phyloP scores from a whole-genome alignment of 2,888 invertebrate species.

The Acleris literana region DNA sequence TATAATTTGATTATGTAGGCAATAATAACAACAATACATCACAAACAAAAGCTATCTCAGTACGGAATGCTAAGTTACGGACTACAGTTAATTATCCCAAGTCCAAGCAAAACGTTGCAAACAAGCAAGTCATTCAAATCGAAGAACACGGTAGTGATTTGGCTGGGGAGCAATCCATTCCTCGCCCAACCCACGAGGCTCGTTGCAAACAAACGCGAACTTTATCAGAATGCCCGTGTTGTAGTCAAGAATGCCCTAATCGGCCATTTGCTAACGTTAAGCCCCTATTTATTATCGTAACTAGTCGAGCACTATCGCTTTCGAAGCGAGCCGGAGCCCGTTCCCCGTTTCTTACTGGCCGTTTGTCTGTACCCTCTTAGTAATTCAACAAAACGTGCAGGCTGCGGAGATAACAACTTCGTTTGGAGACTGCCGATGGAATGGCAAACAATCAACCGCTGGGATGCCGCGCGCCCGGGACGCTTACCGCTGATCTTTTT shows the following conservation, averaged over 20 bases:
- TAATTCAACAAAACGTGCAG: constrained; percentile 74
- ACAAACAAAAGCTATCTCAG: background rate
- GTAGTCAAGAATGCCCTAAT: constrained; percentile 77
- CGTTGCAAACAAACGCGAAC: constrained; percentile 72
- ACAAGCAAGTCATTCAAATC: constrained; percentile 31
- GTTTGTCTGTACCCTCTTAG: constrained; percentile 74
- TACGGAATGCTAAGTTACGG: background rate
- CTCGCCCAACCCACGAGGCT: constrained; percentile 64
- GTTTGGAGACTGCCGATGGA: constrained; percentile 60
- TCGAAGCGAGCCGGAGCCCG: constrained; percentile 63
- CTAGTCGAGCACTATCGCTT: constrained; percentile 76
- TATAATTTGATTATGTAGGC: no score
- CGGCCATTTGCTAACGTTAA: constrained; percentile 73
- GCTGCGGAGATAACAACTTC: constrained; percentile 66
- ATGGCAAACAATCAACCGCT: constrained; percentile 42
- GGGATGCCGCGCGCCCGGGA: constrained; percentile 1
- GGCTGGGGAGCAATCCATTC: constrained; percentile 60
- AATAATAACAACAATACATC: background rate
- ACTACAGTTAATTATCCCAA: constrained; percentile 17
- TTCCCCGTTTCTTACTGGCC: constrained; percentile 67
- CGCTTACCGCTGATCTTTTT: constrained; percentile 27
- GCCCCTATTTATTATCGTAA: constrained; percentile 76
- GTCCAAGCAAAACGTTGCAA: constrained; percentile 9
- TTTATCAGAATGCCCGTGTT: constrained; percentile 75
- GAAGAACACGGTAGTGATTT: constrained; percentile 57